Evolutionary conservation across 1,140 invertebrate genomes (phyloP), one percentile per base, ranked within the genome.

Genomic region (Acromyrmex echinatior): DNA sequence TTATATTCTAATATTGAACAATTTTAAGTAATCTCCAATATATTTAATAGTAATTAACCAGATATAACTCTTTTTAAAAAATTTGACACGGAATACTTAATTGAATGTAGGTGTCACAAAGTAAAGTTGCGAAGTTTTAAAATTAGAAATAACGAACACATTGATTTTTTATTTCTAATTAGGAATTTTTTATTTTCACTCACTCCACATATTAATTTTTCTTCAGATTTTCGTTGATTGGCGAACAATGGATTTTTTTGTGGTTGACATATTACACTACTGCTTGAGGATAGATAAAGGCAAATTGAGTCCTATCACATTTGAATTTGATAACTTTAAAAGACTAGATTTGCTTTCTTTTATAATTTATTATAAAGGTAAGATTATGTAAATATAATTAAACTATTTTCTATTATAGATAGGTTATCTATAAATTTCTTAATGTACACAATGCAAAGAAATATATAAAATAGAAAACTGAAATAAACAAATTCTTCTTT

Each of bases 331-430:
- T 16, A 16, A 4, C 3, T 51, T 51, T 16, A 0, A 51, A 3
- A 51, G 9, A 51, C 7, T 0, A 0, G 3, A 14, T 16, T 7
- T 39, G 35, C 9, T 45, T 45, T 96, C 96, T 9, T 98, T 98
- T 79, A 98, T 18, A n/a, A 1, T 97, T 51, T 98, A 98, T 92
- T 97, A 95, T 92, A 98, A 99, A 96, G 98, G 73, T 76, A 60
- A 35, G 53, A 60, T 21, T 35, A 25, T 16, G 7, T 51, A 51
- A 51, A 51, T 51, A 51, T 51, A 51, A 51, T 51, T 51, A 51
- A 51, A 16, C 49, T 51, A 51, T 16, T 16, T 5, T 51, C 3
- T 16, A 39, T 39, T 39, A 51, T 16, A 51, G 9, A 25, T 25
- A 25, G 25, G 25, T 25, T 25, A 25, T 25, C 25, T 39, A 51